Base-by-base conservation (phyloP, 2,113 vertebrate species). In the Coryphaenoides rupestris region DNA sequence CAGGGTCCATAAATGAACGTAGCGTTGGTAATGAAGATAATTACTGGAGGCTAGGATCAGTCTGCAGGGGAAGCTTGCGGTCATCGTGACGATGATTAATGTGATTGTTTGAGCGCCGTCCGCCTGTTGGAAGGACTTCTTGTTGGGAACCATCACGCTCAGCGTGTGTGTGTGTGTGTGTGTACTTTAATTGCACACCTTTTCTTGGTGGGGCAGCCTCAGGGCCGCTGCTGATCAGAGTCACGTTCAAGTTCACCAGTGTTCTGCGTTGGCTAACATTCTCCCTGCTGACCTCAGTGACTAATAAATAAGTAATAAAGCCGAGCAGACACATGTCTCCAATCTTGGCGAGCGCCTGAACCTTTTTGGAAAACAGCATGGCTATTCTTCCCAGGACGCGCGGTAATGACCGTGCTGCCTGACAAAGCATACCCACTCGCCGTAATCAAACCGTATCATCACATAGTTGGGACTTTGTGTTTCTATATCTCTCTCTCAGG, bases 241-340 rank as follows among this genome's bases (percentile, higher is more conserved):
- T 75, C 57, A 22, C 60, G 73, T 73, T 77, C 70, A 62, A 77
- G 79, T 82, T 82, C 61, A 75, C 52, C 66, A 61, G 70, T 58
- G 73, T 75, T 86, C 76, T 82, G 81, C 77, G 68, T 84, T 79
- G 83, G 75, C 81, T 68, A 62, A 81, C 82, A 69, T 28, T 74
- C 74, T 78, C 64, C 55, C 4, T 50, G 63, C 70, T 78, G 70
- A 75, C 80, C 80, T 69, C 74, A 58, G 77, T 84, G 84, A 86
- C 70, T 84, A 85, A 83, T 86, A 88, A 81, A 77, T 84, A 80
- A 79, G 73, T 86, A 83, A 86, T 82, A 84, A 86, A 82, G 77
- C 66, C 3, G 45, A 82, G 76, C 70, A 79, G 79, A 79, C 83
- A 85, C 71, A 73, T 79, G 84, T 83, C 76, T 88, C 78, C 83